Evolutionary conservation across 2,888 invertebrate species (phyloP).

Genomic region (Drosophila nr. medialis): DNA sequence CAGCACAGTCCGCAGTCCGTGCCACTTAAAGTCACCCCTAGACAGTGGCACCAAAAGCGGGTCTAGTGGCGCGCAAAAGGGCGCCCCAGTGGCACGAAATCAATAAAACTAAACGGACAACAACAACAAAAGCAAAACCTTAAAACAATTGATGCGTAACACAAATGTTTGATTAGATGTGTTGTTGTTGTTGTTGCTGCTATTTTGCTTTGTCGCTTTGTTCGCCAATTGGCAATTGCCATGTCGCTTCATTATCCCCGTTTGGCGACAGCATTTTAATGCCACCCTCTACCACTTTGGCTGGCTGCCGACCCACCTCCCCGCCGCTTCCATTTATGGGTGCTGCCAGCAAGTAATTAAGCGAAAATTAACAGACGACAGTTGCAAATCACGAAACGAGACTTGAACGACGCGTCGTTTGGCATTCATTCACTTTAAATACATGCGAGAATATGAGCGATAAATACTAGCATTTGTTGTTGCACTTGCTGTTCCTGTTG

Average conservation of each 20-base stretch:
- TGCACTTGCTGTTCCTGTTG: conserved; percentile 14
- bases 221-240: conserved; percentile 70
- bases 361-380: conserved; percentile 74
- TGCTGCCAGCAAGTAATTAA: conserved; percentile 69
- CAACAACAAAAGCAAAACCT: conserved; percentile 35
- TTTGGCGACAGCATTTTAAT: conserved; percentile 59
- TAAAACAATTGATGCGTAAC: conserved; percentile 59
- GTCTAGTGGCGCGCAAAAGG: conserved; percentile 58
- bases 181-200: conserved; percentile 20
- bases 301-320: background rate
- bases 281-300: conserved; percentile 6
- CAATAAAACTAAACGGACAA: conserved; percentile 63
- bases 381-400: conserved; percentile 57
- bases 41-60: conserved; percentile 12
- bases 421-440: conserved; percentile 48
- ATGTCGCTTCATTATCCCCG: conserved; percentile 59
- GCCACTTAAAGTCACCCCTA: conserved; percentile 45
- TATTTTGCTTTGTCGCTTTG: conserved; percentile 21
- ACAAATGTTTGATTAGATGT: conserved; percentile 68
- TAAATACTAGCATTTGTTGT: conserved; percentile 29
- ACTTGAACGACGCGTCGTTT: conserved; percentile 39
- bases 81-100: conserved; percentile 71
- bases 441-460: conserved; percentile 23
- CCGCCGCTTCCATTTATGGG: conserved; percentile 45
- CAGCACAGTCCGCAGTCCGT: conserved; percentile 19